Base-by-base conservation (phyloP, 2,797 vertebrate species). In the Triplophysa yarkandensis region DNA sequence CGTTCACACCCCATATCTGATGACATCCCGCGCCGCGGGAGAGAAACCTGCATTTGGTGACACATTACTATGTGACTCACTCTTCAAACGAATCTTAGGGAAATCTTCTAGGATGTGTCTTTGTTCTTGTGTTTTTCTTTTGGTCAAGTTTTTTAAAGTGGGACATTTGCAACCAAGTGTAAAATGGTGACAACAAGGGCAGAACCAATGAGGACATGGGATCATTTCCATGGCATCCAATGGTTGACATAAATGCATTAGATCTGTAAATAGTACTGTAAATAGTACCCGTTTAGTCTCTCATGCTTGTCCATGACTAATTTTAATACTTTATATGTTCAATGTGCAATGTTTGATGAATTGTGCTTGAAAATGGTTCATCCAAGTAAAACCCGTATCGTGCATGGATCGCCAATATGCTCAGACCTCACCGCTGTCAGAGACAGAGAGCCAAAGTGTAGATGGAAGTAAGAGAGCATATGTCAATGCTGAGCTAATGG, bases 21-120 rank as follows among this genome's bases (percentile, higher is more conserved):
- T 82, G 81, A 82, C 80, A 82, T n/a, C 60, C 25, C 32, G n/a
- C 3, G 19, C n/a, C 17, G 5, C 1, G 11, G 0, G 43, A 17
- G 36, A 76, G 81, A 82, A 82, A 82, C 71, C 71, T 43, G 44
- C 13, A n/a, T 21, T 41, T 54, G 25, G 19, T 14, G 41, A 57
- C 27, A 44, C 36, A n/a, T 55, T 36, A 43, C 46, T 34, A n/a
- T 36, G 25, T 64, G 70, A 64, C 70, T 41, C 46, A 19, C 11
- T 52, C 17, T 44, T 27, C 2, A 41, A n/a, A 32, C n/a, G 27
- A 17, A 14, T 57, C 25, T 57, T 13, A 25, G 44, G 44, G 13
- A 60, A 34, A 70, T 48, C 3, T n/a, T n/a, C n/a, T n/a, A n/a
- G 5, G 19, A 13, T 23, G 48, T 21, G 41, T 25, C 14, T 23